Conservation (phyloP, 2,888 invertebrate species). For the Ectemnius lituratus region DNA sequence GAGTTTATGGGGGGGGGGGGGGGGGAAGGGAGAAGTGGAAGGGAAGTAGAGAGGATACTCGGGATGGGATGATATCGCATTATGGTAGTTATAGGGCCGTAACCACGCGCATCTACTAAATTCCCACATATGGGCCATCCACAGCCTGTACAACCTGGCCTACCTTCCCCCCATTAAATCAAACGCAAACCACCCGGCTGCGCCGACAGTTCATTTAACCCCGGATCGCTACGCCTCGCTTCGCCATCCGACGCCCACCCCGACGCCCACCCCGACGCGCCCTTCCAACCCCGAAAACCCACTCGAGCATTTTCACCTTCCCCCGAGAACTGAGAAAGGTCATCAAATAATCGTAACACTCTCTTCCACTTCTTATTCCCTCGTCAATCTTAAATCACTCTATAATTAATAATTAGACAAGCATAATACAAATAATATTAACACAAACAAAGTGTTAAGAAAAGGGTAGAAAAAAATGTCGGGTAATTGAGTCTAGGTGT, state of each 20-base stretch:
- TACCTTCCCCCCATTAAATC: constrained; percentile 55
- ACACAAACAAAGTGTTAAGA: too few relatives aligned
- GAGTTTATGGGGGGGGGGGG: constrained; percentile 10
- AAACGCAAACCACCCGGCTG: constrained; percentile 46
- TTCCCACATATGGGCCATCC: constrained; percentile 48
- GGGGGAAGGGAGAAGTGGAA: too few relatives aligned
- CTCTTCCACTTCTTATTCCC: too few relatives aligned
- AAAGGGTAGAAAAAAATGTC: too few relatives aligned
- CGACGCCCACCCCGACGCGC: background rate
- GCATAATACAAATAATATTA: too few relatives aligned
- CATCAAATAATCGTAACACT: too few relatives aligned
- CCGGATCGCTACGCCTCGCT: background rate
- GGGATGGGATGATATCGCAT: constrained; percentile 49
- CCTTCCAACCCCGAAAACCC: background rate
- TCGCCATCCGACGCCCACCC: background rate
- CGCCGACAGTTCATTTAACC: constrained; percentile 17
- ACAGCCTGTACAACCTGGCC: constrained; percentile 39
- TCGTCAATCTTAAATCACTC: too few relatives aligned
- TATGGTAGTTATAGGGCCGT: constrained; percentile 52
- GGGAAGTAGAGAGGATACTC: constrained; percentile 17
- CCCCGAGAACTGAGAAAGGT: too few relatives aligned
- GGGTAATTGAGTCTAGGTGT: too few relatives aligned
- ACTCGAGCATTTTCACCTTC: too few relatives aligned
- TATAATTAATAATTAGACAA: too few relatives aligned
- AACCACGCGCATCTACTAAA: constrained; percentile 44